These are phyloP conservation scores for Drosophila anceps DNA, from an alignment of 2,888 invertebrate species.

Conservation along the genomic window DNA sequence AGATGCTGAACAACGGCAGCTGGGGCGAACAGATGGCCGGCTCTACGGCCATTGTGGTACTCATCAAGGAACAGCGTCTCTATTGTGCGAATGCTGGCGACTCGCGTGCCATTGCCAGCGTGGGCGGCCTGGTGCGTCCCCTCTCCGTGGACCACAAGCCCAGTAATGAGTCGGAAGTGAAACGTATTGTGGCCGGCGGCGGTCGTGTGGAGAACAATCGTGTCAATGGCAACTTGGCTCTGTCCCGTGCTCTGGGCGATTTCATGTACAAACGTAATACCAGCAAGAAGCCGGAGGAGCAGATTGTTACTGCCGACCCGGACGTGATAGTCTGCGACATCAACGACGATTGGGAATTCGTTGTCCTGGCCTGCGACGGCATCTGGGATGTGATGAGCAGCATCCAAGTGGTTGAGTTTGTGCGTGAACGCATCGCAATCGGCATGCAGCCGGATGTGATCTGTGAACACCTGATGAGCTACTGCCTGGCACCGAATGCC, in stretches of 20 bases:
- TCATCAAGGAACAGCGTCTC: slow-evolving; percentile 93
- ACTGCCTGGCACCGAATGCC: slow-evolving; percentile 98
- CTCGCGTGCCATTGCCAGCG: slow-evolving; percentile 96
- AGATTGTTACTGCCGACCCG: slow-evolving; percentile 98
- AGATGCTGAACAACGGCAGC: slow-evolving; percentile 95
- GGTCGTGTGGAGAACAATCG: slow-evolving; percentile 98
- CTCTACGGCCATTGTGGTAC: slow-evolving; percentile 95
- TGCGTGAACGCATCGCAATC: slow-evolving; percentile 92
- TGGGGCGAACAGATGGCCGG: slow-evolving; percentile 97
- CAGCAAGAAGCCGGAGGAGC: slow-evolving; percentile 93
- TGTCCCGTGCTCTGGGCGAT: slow-evolving; percentile 98
- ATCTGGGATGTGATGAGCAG: slow-evolving; percentile 99
- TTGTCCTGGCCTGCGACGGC: slow-evolving; percentile 98
- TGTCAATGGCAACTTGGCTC: slow-evolving; percentile 98
- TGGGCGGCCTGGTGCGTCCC: slow-evolving; percentile 89
- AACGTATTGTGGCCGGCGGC: slow-evolving; percentile 96
- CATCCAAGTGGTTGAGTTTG: slow-evolving; percentile 96
- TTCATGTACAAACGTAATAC: slow-evolving; percentile 97
- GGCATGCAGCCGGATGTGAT: slow-evolving; percentile 96
- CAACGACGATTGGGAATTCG: slow-evolving; percentile 96
- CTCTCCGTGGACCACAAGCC: slow-evolving; percentile 99
- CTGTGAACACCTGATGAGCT: slow-evolving; percentile 97
- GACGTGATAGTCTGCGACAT: slow-evolving; percentile 94
- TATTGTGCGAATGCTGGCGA: slow-evolving; percentile 99
- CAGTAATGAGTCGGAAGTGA: slow-evolving; percentile 92